phyloP scores from a whole-genome alignment of 1,140 invertebrate genomes.

The Piezodorus guildinii region DNA sequence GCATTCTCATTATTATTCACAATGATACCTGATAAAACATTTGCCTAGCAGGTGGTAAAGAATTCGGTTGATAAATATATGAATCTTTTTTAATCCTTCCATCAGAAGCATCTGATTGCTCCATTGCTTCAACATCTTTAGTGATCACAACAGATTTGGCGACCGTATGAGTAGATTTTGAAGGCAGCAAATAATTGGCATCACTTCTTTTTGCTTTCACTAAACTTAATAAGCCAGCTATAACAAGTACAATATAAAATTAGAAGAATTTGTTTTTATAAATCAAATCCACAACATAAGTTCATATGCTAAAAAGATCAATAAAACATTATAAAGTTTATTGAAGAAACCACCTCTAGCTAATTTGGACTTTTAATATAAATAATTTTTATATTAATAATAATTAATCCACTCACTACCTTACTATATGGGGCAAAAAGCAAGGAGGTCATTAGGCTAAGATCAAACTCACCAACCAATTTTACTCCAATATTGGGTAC shows the following conservation, averaged over 20 bases:
- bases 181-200: slow-evolving; percentile 40
- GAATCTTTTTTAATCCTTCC: slow-evolving; percentile 30
- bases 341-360: too few relatives aligned
- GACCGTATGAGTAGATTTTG: slow-evolving; percentile 36
- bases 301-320: not conserved
- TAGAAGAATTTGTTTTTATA: not conserved
- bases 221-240: slow-evolving; percentile 42
- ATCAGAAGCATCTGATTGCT: slow-evolving; percentile 17
- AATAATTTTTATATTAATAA: too few relatives aligned
- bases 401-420: too few relatives aligned
- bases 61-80: slow-evolving; percentile 52
- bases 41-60: slow-evolving; percentile 59
- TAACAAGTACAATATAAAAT: slow-evolving; percentile 17
- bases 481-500: too few relatives aligned
- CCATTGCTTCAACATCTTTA: slow-evolving; percentile 25
- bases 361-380: too few relatives aligned
- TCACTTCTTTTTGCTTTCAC: slow-evolving; percentile 44
- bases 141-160: slow-evolving; percentile 36
- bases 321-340: too few relatives aligned
- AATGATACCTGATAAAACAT: slow-evolving; percentile 64
- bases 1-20: not conserved
- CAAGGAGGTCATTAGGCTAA: too few relatives aligned
- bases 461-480: too few relatives aligned
- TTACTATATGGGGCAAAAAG: too few relatives aligned
- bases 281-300: too few relatives aligned